phyloP scores from a whole-genome alignment of 2,888 invertebrate species.

The Crematogaster levior region DNA sequence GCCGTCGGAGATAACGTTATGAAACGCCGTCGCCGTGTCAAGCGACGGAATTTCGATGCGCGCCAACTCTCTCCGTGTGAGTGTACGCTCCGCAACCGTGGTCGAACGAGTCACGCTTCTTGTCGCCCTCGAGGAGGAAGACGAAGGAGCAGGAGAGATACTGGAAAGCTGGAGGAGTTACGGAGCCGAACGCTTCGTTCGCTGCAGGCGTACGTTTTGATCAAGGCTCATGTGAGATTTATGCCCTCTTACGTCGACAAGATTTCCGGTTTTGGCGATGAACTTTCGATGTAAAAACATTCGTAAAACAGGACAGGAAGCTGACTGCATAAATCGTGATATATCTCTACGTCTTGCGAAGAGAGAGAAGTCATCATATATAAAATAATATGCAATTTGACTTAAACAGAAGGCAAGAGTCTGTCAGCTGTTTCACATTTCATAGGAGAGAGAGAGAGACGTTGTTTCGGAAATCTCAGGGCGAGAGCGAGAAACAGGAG shows the following conservation, averaged over 20 bases:
- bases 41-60: constrained; percentile 36
- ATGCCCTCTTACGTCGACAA: background rate
- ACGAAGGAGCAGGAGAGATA: constrained; percentile 21
- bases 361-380: background rate
- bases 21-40: constrained; percentile 32
- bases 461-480: background rate
- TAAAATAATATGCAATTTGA: too few relatives aligned
- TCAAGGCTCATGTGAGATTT: constrained; percentile 11
- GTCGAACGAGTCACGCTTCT: constrained; percentile 41
- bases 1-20: constrained; percentile 26
- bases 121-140: constrained; percentile 28
- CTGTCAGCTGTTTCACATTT: background rate
- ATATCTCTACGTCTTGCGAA: background rate
- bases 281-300: background rate
- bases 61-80: constrained; percentile 43
- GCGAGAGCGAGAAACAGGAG: too few relatives aligned
- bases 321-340: background rate
- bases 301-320: background rate
- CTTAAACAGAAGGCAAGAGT: background rate
- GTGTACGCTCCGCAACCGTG: constrained; percentile 9
- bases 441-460: background rate
- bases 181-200: constrained; percentile 26
- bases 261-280: background rate
- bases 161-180: constrained; percentile 53
- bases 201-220: constrained; percentile 25